phyloP scores from a whole-genome alignment of 2,797 vertebrate species.

The Dermochelys coriacea region DNA sequence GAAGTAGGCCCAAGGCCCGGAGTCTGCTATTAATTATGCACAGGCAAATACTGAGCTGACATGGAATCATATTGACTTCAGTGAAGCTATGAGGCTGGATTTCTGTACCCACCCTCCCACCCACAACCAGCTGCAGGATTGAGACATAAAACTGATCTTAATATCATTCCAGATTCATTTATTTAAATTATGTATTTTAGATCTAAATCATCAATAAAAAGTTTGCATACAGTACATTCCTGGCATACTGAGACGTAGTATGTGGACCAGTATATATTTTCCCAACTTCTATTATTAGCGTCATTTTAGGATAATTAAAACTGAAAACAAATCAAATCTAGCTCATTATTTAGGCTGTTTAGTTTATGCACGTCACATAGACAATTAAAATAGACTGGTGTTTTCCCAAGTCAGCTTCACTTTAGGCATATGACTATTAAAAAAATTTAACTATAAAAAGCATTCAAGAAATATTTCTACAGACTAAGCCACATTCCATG shows the following conservation, averaged over 20 bases:
- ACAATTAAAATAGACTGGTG: slow-evolving; percentile 10
- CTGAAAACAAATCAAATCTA: slow-evolving; percentile 9
- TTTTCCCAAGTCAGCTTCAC: slow-evolving; percentile 60
- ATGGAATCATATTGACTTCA: background rate
- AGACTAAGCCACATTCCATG: slow-evolving; percentile 32
- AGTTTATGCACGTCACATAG: slow-evolving; percentile 32
- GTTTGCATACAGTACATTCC: background rate
- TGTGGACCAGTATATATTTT: background rate
- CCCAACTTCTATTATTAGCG: slow-evolving; percentile 20
- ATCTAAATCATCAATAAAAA: background rate
- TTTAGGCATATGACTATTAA: slow-evolving; percentile 55
- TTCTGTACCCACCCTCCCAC: background rate
- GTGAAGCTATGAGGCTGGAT: background rate
- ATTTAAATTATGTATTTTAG: background rate
- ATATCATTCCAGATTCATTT: background rate
- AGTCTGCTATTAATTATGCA: background rate
- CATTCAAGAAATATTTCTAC: slow-evolving; percentile 53
- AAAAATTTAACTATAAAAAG: slow-evolving; percentile 36
- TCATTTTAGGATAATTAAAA: background rate
- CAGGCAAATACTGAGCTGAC: background rate
- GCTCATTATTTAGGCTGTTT: slow-evolving; percentile 23
- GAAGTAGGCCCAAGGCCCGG: background rate
- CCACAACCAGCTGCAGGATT: background rate
- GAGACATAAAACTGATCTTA: background rate
- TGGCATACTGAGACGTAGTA: background rate